A percentile compares a stretch with the other conserved stretches of the same genome.
Evolutionary conservation across 1,140 invertebrate species (phyloP).

Genomic region (Idris sp.): DNA sequence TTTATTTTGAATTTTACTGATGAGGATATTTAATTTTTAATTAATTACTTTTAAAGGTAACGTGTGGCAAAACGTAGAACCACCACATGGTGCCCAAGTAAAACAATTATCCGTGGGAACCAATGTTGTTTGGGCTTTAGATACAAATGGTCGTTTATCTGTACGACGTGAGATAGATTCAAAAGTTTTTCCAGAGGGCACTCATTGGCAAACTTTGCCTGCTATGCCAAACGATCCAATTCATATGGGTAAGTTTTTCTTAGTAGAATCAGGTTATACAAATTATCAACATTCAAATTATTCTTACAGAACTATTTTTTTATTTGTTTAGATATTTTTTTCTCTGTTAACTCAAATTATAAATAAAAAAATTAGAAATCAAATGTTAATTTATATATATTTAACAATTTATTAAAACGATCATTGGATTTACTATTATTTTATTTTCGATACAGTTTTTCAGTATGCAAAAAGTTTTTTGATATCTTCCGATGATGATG

Average conservation of each 20-base stretch:
- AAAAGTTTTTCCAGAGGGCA: constrained; percentile 85
- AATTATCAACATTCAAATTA: no score
- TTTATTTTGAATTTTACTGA: no score
- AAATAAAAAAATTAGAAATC: no score
- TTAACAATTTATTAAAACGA: no score
- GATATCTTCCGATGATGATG: constrained; percentile 44
- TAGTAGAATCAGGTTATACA: constrained; percentile 5
- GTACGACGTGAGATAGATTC: constrained; percentile 83
- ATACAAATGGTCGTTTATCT: constrained; percentile 81
- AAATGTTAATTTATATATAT: no score
- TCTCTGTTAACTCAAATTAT: no score
- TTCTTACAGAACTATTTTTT: no score
- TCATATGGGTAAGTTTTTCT: constrained; percentile 75
- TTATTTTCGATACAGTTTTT: constrained; percentile 57
- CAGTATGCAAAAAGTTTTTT: constrained; percentile 62
- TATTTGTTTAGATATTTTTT: no score
- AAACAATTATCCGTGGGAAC: constrained; percentile 87
- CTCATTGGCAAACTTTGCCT: constrained; percentile 83
- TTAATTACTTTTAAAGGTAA: constrained; percentile 70
- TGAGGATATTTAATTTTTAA: constrained; percentile 73
- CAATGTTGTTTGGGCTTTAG: constrained; percentile 85
- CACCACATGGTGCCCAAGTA: constrained; percentile 83
- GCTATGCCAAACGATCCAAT: constrained; percentile 81
- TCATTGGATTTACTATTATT: no score
- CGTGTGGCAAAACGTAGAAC: constrained; percentile 82